Evolutionary conservation across 2,888 invertebrate species (phyloP).

Genomic region (Acleris literana): DNA sequence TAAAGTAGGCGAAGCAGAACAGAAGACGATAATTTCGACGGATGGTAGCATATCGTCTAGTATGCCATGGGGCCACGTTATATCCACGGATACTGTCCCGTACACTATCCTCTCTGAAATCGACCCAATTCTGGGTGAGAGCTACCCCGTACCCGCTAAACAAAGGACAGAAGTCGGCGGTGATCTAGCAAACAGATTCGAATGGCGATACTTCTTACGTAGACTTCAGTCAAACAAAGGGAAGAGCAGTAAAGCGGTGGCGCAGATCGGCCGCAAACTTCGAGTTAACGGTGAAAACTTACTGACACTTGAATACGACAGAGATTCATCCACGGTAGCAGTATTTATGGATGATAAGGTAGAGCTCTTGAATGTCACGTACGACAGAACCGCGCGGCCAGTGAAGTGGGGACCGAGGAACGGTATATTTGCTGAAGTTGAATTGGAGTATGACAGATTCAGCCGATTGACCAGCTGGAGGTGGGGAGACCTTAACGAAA

Average conservation of each 20-base stretch:
- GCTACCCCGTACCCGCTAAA: constrained; percentile 95
- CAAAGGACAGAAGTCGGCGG: constrained; percentile 95
- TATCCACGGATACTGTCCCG: constrained; percentile 95
- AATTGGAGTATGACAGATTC: constrained; percentile 95
- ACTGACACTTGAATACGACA: constrained; percentile 94
- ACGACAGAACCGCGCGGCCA: constrained; percentile 92
- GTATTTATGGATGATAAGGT: constrained; percentile 94
- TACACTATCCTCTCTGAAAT: constrained; percentile 95
- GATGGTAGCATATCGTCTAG: constrained; percentile 92
- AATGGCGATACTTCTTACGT: constrained; percentile 96
- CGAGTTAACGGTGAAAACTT: constrained; percentile 96
- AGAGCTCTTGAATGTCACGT: constrained; percentile 93
- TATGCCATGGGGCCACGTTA: constrained; percentile 93
- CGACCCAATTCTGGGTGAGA: constrained; percentile 93
- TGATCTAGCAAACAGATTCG: constrained; percentile 95
- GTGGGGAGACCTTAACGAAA: constrained; percentile 96
- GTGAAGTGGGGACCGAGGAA: constrained; percentile 93
- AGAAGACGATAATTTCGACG: constrained; percentile 89
- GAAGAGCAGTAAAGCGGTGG: constrained; percentile 86
- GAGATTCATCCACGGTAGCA: constrained; percentile 92
- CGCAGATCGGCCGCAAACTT: constrained; percentile 93
- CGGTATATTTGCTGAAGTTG: constrained; percentile 94
- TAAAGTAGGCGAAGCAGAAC: constrained; percentile 91
- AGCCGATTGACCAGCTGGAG: constrained; percentile 95
- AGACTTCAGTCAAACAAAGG: constrained; percentile 87